phyloP scores from a whole-genome alignment of 2,888 invertebrate genomes.

The Sesia apiformis region DNA sequence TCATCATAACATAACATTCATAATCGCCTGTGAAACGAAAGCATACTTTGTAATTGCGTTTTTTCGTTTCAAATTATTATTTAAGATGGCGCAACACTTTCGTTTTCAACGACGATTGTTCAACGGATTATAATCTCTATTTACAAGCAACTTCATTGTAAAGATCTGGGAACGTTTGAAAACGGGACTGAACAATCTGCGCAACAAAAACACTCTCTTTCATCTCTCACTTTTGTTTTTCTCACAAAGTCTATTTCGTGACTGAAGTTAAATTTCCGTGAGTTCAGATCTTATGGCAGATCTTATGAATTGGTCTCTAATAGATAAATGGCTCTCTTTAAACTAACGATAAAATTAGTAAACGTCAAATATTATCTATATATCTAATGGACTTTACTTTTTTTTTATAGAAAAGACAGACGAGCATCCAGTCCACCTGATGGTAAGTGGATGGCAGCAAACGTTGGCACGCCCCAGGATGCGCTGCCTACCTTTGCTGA shows the following conservation, averaged over 20 bases:
- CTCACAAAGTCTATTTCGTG: constrained; percentile 9
- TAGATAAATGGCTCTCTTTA: too few relatives aligned
- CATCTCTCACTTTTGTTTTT: constrained; percentile 16
- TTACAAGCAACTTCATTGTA: constrained; percentile 10
- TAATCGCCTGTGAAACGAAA: constrained; percentile 20
- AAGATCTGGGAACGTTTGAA: constrained; percentile 12
- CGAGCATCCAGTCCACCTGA: too few relatives aligned
- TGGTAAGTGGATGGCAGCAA: too few relatives aligned
- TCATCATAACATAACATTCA: background rate
- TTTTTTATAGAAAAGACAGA: too few relatives aligned
- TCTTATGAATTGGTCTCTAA: background rate
- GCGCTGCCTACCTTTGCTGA: too few relatives aligned
- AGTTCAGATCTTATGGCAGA: background rate
- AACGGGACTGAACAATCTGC: constrained; percentile 2
- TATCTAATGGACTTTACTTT: too few relatives aligned
- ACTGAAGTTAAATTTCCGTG: background rate
- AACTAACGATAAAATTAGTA: too few relatives aligned
- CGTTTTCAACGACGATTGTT: constrained; percentile 19
- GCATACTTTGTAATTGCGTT: constrained; percentile 45
- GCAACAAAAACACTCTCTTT: constrained; percentile 13
- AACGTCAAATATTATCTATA: too few relatives aligned
- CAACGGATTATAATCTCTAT: constrained; percentile 15
- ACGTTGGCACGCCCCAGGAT: too few relatives aligned
- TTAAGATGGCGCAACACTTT: constrained; percentile 47
- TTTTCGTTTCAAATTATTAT: constrained; percentile 22